Conservation (phyloP, 2,797 vertebrate species). For the Notolepis coatsorum region DNA sequence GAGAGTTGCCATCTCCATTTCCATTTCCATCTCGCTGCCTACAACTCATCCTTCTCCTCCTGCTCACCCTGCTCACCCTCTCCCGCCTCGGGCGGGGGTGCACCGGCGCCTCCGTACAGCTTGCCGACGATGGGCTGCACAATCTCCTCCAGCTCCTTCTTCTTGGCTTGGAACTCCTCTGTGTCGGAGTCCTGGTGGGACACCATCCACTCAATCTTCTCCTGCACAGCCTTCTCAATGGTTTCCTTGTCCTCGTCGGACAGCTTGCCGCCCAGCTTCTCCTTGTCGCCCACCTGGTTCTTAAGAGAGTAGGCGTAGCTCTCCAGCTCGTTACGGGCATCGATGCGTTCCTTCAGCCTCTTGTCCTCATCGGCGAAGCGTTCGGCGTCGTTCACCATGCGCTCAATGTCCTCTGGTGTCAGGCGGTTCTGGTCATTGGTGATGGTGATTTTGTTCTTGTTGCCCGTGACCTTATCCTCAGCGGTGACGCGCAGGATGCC, state of each 20-base stretch:
- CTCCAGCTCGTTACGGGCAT: constrained; percentile 92
- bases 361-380: constrained; percentile 96
- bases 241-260: constrained; percentile 94
- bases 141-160: constrained; percentile 95
- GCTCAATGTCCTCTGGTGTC: constrained; percentile 93
- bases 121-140: constrained; percentile 97
- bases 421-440: constrained; percentile 96
- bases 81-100: constrained; percentile 86
- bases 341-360: constrained; percentile 94
- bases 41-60: constrained; percentile 95
- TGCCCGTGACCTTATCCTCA: constrained; percentile 96
- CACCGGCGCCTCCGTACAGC: constrained; percentile 91
- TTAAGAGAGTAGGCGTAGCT: constrained; percentile 97
- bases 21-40: constrained; percentile 63
- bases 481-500: constrained; percentile 94
- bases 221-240: constrained; percentile 95
- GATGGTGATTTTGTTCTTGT: constrained; percentile 98
- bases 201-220: constrained; percentile 98
- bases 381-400: constrained; percentile 95
- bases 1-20: no score
- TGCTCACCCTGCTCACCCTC: constrained; percentile 78
- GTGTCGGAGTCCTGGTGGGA: constrained; percentile 93
- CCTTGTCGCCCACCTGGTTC: constrained; percentile 96
- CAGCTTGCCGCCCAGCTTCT: constrained; percentile 96
- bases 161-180: constrained; percentile 95